These are phyloP conservation scores for Epizoanthus scotinus DNA, from an alignment of 92 coral and sea anemone genomes.

Conservation along the genomic window DNA sequence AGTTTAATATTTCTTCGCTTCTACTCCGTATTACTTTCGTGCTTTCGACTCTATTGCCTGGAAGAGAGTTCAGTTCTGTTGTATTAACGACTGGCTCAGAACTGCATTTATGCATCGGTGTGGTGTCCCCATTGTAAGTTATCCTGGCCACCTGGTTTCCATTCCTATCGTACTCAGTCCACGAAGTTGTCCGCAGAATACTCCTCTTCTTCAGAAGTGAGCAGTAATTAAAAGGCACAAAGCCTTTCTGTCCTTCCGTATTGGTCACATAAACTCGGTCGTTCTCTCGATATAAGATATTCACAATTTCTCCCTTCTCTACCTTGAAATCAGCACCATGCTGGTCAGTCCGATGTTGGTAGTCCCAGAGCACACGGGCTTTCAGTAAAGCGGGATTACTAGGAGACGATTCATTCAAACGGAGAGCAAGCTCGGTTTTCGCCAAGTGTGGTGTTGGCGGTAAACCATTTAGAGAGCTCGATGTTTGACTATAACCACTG, in stretches of 20 bases:
- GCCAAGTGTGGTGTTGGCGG: constrained; percentile 69
- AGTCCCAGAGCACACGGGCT: constrained; percentile 69
- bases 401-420: constrained; percentile 55
- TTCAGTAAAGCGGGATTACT: constrained; percentile 61
- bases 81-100: constrained; percentile 28
- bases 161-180: not conserved
- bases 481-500: constrained; percentile 80
- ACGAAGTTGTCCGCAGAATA: not conserved
- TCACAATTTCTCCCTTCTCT: constrained; percentile 71
- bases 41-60: constrained; percentile 25
- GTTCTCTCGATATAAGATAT: constrained; percentile 60
- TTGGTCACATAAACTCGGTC: constrained; percentile 65
- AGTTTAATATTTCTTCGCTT: constrained; percentile 48
- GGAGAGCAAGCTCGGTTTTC: constrained; percentile 73
- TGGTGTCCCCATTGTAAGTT: constrained; percentile 3
- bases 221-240: constrained; percentile 80
- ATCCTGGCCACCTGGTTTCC: not conserved
- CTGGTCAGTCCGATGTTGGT: constrained; percentile 37
- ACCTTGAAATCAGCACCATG: constrained; percentile 52
- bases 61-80: constrained; percentile 33
- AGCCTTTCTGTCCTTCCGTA: constrained; percentile 58
- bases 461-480: constrained; percentile 50
- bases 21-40: constrained; percentile 32
- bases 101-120: not conserved
- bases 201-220: constrained; percentile 67